Conservation (phyloP, 2,113 vertebrate genomes). For the Dendropsophus ebraccatus region DNA sequence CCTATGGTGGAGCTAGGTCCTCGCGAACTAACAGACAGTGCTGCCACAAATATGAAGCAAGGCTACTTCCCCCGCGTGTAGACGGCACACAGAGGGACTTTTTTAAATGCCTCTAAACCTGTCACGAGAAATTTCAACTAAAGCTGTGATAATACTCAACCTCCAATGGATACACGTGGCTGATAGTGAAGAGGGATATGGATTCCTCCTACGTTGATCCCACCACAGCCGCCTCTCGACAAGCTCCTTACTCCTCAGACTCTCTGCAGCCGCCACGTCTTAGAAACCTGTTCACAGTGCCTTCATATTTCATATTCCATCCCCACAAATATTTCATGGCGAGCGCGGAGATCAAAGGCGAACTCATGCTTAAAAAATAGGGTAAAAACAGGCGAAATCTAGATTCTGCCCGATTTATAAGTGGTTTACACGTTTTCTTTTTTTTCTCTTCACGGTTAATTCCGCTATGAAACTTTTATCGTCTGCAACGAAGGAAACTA, state of each 20-base stretch:
- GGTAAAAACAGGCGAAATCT: neutral
- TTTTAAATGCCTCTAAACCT: too few species aligned
- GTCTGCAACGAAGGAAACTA: neutral
- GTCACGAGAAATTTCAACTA: too few species aligned
- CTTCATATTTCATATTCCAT: slow-evolving; percentile 15
- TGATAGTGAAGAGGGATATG: neutral
- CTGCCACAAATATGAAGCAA: too few species aligned
- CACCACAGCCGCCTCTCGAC: neutral
- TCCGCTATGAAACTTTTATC: slow-evolving; percentile 14
- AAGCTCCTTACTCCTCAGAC: neutral
- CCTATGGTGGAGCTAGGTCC: too few species aligned
- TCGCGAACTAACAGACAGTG: too few species aligned
- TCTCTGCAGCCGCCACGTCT: slow-evolving; percentile 20
- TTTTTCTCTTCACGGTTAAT: too few species aligned
- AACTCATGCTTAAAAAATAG: slow-evolving; percentile 8
- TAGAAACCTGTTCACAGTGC: neutral
- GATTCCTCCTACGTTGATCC: neutral
- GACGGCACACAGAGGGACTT: too few species aligned
- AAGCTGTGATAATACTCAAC: too few species aligned
- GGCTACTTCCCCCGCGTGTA: too few species aligned
- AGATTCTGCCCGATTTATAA: neutral
- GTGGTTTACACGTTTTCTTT: neutral
- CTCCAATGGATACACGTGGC: neutral
- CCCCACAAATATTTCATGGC: slow-evolving; percentile 27
- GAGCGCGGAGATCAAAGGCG: neutral